These are phyloP conservation scores for Ptilorrhoa leucosticta DNA, from an alignment of 2,113 vertebrate genomes.

Conservation along the genomic window DNA sequence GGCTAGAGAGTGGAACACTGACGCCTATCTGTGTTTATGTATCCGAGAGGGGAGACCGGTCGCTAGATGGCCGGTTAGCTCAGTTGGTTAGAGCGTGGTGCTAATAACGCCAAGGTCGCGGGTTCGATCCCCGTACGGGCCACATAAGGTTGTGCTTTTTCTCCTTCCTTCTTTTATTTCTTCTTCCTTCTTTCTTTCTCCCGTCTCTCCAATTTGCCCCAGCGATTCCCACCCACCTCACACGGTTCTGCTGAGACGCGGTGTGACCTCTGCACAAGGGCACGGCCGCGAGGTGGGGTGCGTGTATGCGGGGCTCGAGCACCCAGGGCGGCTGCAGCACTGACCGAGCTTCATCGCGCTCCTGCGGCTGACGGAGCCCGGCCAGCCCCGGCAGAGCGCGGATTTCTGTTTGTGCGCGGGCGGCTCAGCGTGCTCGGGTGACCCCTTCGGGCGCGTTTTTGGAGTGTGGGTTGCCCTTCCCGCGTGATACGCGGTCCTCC, in stretches of 20 bases:
- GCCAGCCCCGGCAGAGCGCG: no score
- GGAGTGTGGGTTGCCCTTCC: background rate
- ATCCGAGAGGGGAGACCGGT: rapidly evolving
- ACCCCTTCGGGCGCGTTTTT: no score
- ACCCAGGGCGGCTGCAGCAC: no score
- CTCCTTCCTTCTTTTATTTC: rapidly evolving
- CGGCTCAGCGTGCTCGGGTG: background rate
- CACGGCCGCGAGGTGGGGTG: rapidly evolving
- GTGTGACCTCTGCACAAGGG: background rate
- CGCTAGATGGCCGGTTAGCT: constrained; percentile 56
- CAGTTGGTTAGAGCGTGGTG: constrained; percentile 74
- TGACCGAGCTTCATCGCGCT: no score
- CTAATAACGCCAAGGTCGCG: constrained; percentile 73
- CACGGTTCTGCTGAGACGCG: background rate
- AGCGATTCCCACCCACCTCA: no score
- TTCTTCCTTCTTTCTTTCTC: rapidly evolving
- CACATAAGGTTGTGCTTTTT: rapidly evolving
- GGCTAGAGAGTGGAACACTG: rapidly evolving
- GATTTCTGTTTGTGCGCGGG: background rate
- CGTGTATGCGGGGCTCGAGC: background rate
- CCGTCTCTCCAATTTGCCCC: rapidly evolving
- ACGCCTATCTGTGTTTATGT: rapidly evolving
- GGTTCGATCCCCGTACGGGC: constrained; percentile 69
- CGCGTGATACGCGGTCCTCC: no score
- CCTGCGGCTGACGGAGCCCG: background rate